Base-by-base conservation (phyloP, 2,797 vertebrate genomes). In the Malacoraja senta region DNA sequence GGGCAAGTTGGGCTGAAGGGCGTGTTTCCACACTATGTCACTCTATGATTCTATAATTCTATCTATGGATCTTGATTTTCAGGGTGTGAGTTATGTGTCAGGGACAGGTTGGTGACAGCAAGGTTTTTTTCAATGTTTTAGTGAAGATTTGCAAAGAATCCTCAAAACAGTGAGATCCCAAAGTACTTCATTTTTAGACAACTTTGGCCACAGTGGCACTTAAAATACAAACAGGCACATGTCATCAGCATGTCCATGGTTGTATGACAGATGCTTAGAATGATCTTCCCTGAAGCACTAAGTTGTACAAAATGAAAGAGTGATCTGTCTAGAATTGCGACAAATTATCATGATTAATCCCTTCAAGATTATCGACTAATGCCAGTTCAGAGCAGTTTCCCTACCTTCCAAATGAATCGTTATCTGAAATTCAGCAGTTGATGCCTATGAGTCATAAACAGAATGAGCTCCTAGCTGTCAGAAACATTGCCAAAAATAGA, bases 321-420 rank as follows among this genome's bases (percentile, higher is more conserved):
- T 90, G 84, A 68, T n/a, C 84, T 90, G 84, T 61, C 61, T 88
- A 90, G 29, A 63, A 90, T 17, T 21, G 63, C 68, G 63, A 90
- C 63, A 65, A 90, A 65, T 88, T 32, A 65, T 90, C n/a, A 68
- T 90, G 84, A 35, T 90, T 68, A 90, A 90, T 90, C 63, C 63
- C 29, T 68, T 90, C 8, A 83, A 83, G 80, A 83, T 58, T 83
- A 83, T 65, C 63, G 19, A 90, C 61, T n/a, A 88, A 68, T 68
- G 32, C 63, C 84, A 35, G 63, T 90, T 90, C 63, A 24, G 13
- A 68, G 44, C 81, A 84, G 53, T 24, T 61, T 84, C 44, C 4
- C 12, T 68, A 90, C 35, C 63, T 90, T 90, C 35, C 63, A 17
- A 90, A 68, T n/a, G 63, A 68, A 90, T 90, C 32, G 32, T 68